Percentiles rank a stretch among this genome's conserved stretches.
These are phyloP conservation scores for Tethya wilhelma DNA, from an alignment of 37 sponge, comb jelly and placozoan species.

Conservation along the genomic window DNA sequence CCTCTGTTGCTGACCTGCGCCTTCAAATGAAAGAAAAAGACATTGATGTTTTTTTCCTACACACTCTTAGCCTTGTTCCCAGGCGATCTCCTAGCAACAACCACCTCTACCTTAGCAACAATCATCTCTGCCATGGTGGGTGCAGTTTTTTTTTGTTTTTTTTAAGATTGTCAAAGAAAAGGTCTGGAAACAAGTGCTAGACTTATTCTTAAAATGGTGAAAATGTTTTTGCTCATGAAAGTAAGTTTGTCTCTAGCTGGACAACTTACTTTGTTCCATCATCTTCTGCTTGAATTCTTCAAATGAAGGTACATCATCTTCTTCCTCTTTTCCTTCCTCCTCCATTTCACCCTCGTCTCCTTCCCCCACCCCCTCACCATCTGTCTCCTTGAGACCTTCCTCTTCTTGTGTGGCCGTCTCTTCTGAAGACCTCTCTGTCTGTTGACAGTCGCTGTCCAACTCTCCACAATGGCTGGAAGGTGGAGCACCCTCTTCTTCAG, in stretches of 20 bases:
- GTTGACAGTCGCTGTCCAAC: too few species aligned
- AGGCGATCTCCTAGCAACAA: too few species aligned
- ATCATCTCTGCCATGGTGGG: too few species aligned
- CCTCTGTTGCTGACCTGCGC: not conserved
- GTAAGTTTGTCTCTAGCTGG: not conserved
- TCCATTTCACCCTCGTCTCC: not conserved
- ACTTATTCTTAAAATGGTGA: too few species aligned
- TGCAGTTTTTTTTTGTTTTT: too few species aligned
- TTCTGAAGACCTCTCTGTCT: too few species aligned
- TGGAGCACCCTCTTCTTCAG: too few species aligned
- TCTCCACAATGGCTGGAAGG: too few species aligned
- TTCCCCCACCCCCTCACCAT: not conserved
- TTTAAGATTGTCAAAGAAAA: too few species aligned
- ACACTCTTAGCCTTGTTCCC: too few species aligned
- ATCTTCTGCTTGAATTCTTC: slow-evolving; percentile 83
- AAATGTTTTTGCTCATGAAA: not conserved
- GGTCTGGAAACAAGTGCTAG: too few species aligned
- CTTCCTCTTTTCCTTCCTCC: slow-evolving; percentile 23
- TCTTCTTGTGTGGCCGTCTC: not conserved
- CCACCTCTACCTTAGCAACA: too few species aligned
- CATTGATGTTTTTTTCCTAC: not conserved
- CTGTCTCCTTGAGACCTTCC: not conserved
- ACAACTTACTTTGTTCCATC: slow-evolving; percentile 18
- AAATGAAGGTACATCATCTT: slow-evolving; percentile 74
- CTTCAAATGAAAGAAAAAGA: not conserved